phyloP scores from a whole-genome alignment of 2,113 vertebrate species.

The Redunca redunca region DNA sequence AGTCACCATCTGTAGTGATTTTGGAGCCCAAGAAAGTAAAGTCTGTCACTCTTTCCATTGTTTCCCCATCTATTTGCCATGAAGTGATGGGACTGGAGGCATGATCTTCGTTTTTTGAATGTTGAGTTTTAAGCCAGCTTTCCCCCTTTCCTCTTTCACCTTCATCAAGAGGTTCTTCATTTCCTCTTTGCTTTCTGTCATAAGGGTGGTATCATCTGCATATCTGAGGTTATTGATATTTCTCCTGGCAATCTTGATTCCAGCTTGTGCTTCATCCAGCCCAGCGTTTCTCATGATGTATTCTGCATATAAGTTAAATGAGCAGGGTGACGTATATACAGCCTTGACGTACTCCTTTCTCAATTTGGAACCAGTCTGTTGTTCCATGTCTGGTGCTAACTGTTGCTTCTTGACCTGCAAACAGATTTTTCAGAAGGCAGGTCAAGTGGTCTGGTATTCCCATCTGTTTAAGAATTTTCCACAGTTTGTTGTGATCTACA shows the following conservation, averaged over 20 bases:
- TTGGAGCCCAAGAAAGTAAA: neutral
- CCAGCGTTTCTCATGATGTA: neutral
- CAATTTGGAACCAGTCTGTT: neutral
- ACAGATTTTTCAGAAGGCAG: neutral
- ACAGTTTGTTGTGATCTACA: neutral
- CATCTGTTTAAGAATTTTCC: neutral
- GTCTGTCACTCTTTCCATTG: neutral
- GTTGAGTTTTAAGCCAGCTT: neutral
- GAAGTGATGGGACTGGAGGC: neutral
- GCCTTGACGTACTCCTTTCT: neutral
- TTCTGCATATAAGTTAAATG: neutral
- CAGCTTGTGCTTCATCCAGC: neutral
- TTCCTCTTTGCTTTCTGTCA: neutral
- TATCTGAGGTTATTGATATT: neutral
- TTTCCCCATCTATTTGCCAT: neutral
- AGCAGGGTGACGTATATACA: neutral
- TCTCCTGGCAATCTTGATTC: neutral
- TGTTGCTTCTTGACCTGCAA: neutral
- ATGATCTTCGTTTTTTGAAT: neutral
- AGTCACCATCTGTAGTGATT: neutral
- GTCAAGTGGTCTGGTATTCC: neutral
- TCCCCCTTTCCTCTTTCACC: neutral
- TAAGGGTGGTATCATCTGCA: neutral
- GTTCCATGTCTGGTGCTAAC: neutral
- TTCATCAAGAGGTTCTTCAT: neutral